Conservation (phyloP, 2,797 vertebrate species). For the Acipenser ruthenus region DNA sequence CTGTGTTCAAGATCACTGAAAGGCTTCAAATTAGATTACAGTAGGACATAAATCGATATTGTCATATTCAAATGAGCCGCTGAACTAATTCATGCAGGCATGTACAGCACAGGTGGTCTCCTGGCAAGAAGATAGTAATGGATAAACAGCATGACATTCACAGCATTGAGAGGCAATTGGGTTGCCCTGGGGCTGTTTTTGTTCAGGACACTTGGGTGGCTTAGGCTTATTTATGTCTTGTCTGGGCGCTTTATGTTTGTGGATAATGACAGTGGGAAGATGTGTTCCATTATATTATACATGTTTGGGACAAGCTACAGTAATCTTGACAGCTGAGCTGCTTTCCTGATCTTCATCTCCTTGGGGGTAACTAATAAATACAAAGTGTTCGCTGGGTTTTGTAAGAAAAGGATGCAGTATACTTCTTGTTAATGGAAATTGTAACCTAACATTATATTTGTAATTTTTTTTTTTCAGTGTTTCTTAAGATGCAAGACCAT, state of each 20-base stretch:
- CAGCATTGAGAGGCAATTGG: constrained; percentile 4
- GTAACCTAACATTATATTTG: too few species aligned
- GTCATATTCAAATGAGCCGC: constrained; percentile 33
- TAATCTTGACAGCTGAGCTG: too few species aligned
- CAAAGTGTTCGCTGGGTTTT: too few species aligned
- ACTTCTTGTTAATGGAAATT: too few species aligned
- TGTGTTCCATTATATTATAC: neutral
- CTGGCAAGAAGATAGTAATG: constrained; percentile 20
- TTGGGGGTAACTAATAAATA: too few species aligned
- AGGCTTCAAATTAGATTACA: constrained; percentile 37
- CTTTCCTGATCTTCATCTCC: too few species aligned
- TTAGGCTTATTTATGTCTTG: constrained; percentile 15
- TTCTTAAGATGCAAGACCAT: too few species aligned
- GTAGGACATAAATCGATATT: constrained; percentile 13
- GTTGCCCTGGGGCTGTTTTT: constrained; percentile 3
- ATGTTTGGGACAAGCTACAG: neutral
- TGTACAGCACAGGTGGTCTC: constrained; percentile 23
- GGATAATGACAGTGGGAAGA: neutral
- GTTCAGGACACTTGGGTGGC: constrained; percentile 14
- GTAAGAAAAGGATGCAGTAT: too few species aligned
- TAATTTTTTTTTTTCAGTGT: too few species aligned
- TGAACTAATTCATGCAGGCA: constrained; percentile 33
- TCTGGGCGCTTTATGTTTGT: constrained; percentile 19
- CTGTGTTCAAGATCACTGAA: constrained; percentile 34
- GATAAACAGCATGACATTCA: neutral